Percentiles rank a stretch among this genome's conserved stretches.
Conservation (phyloP, 1,140 invertebrate genomes). For the Tachypleus tridentatus region DNA sequence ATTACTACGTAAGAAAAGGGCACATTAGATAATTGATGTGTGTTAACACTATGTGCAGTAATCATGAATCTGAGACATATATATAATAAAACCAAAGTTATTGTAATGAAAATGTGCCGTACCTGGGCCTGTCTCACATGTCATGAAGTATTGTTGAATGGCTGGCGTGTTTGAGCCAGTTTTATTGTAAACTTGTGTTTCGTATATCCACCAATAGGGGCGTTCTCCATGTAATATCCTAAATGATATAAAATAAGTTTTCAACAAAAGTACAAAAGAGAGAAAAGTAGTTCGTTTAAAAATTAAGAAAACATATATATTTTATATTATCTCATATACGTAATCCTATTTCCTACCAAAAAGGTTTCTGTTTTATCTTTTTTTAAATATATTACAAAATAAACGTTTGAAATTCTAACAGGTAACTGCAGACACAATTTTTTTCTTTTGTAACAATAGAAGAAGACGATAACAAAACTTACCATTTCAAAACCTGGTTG, state of each 20-base stretch:
- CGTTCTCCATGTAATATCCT: constrained; percentile 49
- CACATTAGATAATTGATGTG: no score
- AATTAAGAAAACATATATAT: background rate
- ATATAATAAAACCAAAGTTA: no score
- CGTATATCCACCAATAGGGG: constrained; percentile 53
- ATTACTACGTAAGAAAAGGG: no score
- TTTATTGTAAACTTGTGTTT: constrained; percentile 28
- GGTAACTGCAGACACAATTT: background rate
- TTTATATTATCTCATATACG: background rate
- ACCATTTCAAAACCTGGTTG: constrained; percentile 43
- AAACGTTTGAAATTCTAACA: background rate
- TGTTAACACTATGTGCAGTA: no score
- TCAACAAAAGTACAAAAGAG: constrained; percentile 12
- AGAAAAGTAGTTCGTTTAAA: background rate
- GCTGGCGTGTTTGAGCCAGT: constrained; percentile 23
- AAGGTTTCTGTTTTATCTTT: constrained; percentile 1
- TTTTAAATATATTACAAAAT: background rate
- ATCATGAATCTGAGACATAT: no score
- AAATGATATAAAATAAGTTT: constrained; percentile 1
- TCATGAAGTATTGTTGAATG: constrained; percentile 42
- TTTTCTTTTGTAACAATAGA: no score
- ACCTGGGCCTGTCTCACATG: constrained; percentile 51
- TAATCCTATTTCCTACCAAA: background rate
- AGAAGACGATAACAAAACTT: constrained; percentile 8
- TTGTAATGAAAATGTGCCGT: constrained; percentile 6